phyloP scores from a whole-genome alignment of 2,888 invertebrate genomes.

The Andrena hattorfiana region DNA sequence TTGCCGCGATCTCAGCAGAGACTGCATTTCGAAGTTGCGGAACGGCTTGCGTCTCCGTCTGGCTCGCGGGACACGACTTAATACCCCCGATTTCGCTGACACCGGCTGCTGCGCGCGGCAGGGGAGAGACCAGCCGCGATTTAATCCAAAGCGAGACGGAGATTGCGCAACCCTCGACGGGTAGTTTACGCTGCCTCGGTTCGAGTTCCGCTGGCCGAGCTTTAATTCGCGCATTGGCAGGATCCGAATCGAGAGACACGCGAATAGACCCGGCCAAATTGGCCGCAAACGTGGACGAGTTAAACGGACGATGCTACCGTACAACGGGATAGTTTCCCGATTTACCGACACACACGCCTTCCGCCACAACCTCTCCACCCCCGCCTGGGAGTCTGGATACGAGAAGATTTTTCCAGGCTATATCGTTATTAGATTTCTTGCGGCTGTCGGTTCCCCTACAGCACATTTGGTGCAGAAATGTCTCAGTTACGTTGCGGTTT shows the following conservation, averaged over 20 bases:
- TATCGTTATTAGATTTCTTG: conserved; percentile 56
- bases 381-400: conserved; percentile 35
- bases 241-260: conserved; percentile 55
- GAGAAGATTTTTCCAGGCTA: conserved; percentile 31
- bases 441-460: conserved; percentile 7
- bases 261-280: conserved; percentile 60
- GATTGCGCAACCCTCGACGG: conserved; percentile 11
- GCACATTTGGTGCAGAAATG: too few relatives aligned
- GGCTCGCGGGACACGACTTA: conserved; percentile 27
- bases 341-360: conserved; percentile 14
- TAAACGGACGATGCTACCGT: conserved; percentile 43
- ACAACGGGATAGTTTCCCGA: conserved; percentile 25
- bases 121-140: conserved; percentile 51
- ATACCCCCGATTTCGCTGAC: conserved; percentile 54
- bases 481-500: too few relatives aligned
- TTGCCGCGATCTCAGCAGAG: conserved; percentile 9
- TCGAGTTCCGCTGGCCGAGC: conserved; percentile 50
- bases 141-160: conserved; percentile 41
- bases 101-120: conserved; percentile 36
- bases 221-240: conserved; percentile 67
- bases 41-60: conserved; percentile 11
- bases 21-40: conserved; percentile 14
- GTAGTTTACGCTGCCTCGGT: conserved; percentile 43
- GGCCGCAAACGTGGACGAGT: conserved; percentile 60
- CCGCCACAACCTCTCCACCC: not conserved